Conservation (phyloP, 2,888 invertebrate species). For the Caprella mutica region DNA sequence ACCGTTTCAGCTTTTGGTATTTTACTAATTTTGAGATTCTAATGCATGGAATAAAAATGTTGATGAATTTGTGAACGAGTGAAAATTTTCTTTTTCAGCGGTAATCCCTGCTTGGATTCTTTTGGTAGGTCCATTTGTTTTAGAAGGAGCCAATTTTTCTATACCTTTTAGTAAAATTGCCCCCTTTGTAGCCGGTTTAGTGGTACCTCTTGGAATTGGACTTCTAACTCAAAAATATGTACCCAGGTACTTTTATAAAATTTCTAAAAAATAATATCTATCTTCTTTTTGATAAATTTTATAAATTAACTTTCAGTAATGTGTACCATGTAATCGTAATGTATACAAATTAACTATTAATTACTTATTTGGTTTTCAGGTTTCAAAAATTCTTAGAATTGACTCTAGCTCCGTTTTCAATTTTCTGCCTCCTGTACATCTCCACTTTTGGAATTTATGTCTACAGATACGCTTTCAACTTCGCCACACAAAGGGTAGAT, state of each 20-base stretch:
- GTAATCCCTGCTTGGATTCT: slow-evolving; percentile 30
- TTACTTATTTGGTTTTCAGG: slow-evolving; percentile 2
- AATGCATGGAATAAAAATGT: too few relatives aligned
- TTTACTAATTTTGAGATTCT: too few relatives aligned
- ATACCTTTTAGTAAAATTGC: slow-evolving; percentile 68
- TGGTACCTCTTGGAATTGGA: slow-evolving; percentile 66
- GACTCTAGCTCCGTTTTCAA: slow-evolving; percentile 16
- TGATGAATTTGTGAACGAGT: too few relatives aligned
- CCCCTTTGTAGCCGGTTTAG: slow-evolving; percentile 57
- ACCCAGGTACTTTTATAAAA: slow-evolving; percentile 46
- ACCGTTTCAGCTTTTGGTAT: slow-evolving; percentile 74
- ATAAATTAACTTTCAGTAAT: too few relatives aligned
- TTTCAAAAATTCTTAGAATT: slow-evolving; percentile 15
- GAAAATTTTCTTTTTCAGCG: slow-evolving; percentile 7
- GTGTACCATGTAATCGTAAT: too few relatives aligned
- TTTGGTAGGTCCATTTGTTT: slow-evolving; percentile 20
- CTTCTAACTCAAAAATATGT: slow-evolving; percentile 54
- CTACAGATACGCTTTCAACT: slow-evolving; percentile 18
- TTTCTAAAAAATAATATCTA: too few relatives aligned
- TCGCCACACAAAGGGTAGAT: too few relatives aligned
- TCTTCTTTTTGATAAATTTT: too few relatives aligned
- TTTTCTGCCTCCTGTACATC: slow-evolving; percentile 21
- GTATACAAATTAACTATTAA: too few relatives aligned
- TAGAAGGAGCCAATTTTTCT: slow-evolving; percentile 49
- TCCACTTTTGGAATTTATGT: slow-evolving; percentile 24